Conservation (phyloP, 53 echinoderm and acorn worm genomes). For the Henricia sp. region DNA sequence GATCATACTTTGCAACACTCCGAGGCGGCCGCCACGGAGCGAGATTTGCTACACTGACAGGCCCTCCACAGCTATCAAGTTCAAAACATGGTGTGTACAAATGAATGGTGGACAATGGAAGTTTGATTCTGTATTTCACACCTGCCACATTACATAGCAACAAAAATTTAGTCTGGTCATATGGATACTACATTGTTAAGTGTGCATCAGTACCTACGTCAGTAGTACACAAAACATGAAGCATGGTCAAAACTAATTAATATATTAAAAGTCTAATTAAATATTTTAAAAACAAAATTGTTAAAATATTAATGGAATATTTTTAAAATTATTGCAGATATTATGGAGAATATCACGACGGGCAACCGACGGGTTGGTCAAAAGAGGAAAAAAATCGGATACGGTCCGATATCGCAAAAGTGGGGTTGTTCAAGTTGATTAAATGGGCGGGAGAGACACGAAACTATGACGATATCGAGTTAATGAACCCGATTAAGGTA, state of each 20-base stretch:
- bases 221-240: not conserved
- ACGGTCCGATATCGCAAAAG: not conserved
- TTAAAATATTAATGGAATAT: not conserved
- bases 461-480: conserved; percentile 29
- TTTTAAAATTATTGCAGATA: conserved; percentile 9
- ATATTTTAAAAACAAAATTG: not conserved
- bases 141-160: no score
- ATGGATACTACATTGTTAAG: not conserved
- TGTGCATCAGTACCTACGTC: not conserved
- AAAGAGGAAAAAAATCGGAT: conserved; percentile 8
- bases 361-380: conserved; percentile 51
- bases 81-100: no score
- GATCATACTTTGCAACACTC: no score
- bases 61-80: no score
- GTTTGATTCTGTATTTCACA: no score
- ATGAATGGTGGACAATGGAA: no score
- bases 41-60: no score
- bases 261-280: not conserved
- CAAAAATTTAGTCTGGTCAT: no score
- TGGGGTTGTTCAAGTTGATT: conserved; percentile 5
- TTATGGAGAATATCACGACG: conserved; percentile 60
- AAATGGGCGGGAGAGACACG: conserved; percentile 52
- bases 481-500: conserved; percentile 48
- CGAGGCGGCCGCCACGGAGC: no score
- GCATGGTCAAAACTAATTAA: not conserved